phyloP scores from a whole-genome alignment of 2,113 vertebrate species.

The Hyaena hyaena region DNA sequence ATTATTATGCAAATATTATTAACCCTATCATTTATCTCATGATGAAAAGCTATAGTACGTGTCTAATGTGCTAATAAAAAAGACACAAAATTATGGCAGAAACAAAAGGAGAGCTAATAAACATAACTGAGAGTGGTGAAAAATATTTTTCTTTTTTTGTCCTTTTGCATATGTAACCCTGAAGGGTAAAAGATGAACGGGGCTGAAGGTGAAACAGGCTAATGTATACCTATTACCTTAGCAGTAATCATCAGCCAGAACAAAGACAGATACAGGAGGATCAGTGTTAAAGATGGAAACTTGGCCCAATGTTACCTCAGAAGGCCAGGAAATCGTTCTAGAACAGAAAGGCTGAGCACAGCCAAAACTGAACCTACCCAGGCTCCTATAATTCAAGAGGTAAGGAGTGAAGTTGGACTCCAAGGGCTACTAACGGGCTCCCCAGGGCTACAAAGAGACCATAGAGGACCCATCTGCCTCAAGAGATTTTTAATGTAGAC shows the following conservation, averaged over 20 bases:
- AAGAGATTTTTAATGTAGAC: neutral
- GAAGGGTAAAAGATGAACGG: neutral
- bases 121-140: neutral
- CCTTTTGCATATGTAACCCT: neutral
- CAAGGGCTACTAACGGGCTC: neutral
- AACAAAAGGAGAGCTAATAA: neutral
- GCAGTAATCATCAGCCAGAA: neutral
- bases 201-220: neutral
- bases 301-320: neutral
- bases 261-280: neutral
- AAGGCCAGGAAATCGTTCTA: neutral
- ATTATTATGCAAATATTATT: slow-evolving; percentile 23
- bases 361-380: neutral
- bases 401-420: neutral
- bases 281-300: neutral
- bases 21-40: neutral
- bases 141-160: neutral
- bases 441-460: neutral
- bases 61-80: slow-evolving; percentile 12
- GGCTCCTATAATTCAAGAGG: neutral
- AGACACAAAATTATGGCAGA: neutral
- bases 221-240: neutral
- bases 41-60: neutral
- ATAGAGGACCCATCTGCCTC: neutral
- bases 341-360: neutral